phyloP scores from a whole-genome alignment of 2,797 vertebrate species.

The Sorex maritimensis region DNA sequence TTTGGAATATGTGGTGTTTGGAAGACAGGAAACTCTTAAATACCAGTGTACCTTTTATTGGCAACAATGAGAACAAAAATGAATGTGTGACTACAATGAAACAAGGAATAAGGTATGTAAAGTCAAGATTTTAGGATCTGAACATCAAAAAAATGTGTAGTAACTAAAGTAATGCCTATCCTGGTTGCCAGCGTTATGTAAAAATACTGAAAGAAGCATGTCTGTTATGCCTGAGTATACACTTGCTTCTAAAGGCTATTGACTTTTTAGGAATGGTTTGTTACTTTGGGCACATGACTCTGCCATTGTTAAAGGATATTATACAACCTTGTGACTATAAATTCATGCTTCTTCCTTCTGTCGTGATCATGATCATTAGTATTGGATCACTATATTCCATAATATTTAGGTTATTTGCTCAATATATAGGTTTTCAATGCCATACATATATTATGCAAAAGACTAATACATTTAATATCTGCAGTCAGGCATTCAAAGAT shows the following conservation, averaged over 20 bases:
- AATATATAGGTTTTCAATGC: neutral
- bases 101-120: neutral
- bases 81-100: neutral
- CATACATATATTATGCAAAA: neutral
- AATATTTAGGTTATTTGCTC: neutral
- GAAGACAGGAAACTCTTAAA: neutral
- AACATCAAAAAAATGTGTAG: constrained; percentile 50
- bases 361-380: neutral
- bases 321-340: neutral
- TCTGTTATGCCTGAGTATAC: neutral
- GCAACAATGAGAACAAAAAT: neutral
- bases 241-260: constrained; percentile 23
- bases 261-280: constrained; percentile 46
- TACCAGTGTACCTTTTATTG: neutral
- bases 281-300: constrained; percentile 40
- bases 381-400: neutral
- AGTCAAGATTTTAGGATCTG: too few relatives aligned
- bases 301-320: constrained; percentile 42
- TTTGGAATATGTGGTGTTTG: neutral
- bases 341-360: constrained; percentile 13
- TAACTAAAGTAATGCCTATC: constrained; percentile 30
- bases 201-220: constrained; percentile 30
- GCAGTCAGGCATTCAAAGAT: constrained; percentile 6
- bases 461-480: neutral
- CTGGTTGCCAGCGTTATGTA: constrained; percentile 46